Conservation (phyloP, 35 echinoderm and acorn worm genomes). For the Apostichopus parvimensis region DNA sequence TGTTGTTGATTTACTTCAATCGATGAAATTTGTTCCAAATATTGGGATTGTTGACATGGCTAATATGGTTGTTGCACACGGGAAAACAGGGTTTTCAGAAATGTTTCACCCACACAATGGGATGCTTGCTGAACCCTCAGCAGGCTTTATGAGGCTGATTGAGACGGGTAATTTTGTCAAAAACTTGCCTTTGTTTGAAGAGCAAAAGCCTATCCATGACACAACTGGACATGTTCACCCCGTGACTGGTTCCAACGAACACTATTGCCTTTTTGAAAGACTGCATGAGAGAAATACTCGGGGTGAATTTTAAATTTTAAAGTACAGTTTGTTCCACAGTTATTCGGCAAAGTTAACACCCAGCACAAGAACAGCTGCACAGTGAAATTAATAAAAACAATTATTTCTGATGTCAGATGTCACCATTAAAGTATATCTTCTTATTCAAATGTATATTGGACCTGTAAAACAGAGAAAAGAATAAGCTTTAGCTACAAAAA, state of each 20-base stretch:
- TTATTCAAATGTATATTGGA: conserved; percentile 25
- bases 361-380: conserved; percentile 46
- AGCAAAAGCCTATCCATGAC: neutral
- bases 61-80: conserved; percentile 57
- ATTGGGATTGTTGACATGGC: conserved; percentile 60
- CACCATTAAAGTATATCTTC: conserved; percentile 23
- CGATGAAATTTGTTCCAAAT: neutral
- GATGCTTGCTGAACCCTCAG: conserved; percentile 5
- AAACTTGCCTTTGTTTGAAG: neutral
- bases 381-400: conserved; percentile 13
- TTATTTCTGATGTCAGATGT: conserved; percentile 36
- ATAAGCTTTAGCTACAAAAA: neutral
- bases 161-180: neutral
- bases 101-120: conserved; percentile 58
- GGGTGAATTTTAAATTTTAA: conserved; percentile 22
- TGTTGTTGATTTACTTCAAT: conserved; percentile 33
- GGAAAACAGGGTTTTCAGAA: conserved; percentile 26
- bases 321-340: conserved; percentile 9
- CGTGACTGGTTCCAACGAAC: conserved; percentile 19
- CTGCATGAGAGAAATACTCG: conserved; percentile 21
- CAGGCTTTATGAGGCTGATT: neutral
- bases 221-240: neutral
- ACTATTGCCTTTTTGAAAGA: conserved; percentile 41
- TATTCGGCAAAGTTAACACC: conserved; percentile 14
- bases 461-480: neutral